Evolutionary conservation across 2,113 vertebrate species (phyloP).

Genomic region (Chitala chitala): DNA sequence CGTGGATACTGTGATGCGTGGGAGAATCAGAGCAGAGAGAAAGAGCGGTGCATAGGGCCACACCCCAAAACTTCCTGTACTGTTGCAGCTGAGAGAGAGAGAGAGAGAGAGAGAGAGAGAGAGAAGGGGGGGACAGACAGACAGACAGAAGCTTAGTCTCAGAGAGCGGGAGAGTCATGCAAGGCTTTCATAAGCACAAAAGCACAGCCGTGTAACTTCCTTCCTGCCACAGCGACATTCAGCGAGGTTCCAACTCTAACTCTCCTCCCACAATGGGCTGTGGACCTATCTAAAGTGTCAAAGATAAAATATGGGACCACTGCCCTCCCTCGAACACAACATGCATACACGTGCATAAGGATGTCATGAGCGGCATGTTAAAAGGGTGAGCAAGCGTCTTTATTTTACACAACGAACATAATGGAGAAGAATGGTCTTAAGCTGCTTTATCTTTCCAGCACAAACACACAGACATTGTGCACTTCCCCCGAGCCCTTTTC

Average conservation of each 20-base stretch:
- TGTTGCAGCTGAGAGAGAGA: conserved; percentile 6
- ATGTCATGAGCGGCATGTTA: neutral
- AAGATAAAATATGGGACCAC: neutral
- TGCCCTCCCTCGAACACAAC: neutral
- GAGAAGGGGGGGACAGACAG: neutral
- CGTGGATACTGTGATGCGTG: neutral
- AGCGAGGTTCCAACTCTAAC: neutral
- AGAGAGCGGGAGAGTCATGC: conserved; percentile 10
- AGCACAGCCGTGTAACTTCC: neutral
- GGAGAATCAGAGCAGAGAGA: conserved; percentile 13
- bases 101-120: conserved; percentile 2
- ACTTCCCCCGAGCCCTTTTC: too few species aligned
- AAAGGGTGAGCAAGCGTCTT: neutral
- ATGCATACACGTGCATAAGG: neutral
- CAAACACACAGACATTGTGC: neutral
- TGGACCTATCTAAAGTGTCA: neutral
- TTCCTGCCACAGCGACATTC: neutral
- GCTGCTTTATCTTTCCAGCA: neutral
- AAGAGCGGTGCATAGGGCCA: conserved; percentile 2
- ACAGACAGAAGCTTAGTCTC: conserved; percentile 1
- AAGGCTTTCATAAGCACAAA: conserved; percentile 3
- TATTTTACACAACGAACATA: neutral
- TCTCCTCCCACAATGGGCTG: neutral
- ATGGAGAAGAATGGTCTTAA: neutral
- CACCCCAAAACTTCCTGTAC: conserved; percentile 22